Evolutionary conservation across 30 jellyfish, hydroid and myxozoan species (phyloP).

Genomic region (Phacellophora camtschatica): DNA sequence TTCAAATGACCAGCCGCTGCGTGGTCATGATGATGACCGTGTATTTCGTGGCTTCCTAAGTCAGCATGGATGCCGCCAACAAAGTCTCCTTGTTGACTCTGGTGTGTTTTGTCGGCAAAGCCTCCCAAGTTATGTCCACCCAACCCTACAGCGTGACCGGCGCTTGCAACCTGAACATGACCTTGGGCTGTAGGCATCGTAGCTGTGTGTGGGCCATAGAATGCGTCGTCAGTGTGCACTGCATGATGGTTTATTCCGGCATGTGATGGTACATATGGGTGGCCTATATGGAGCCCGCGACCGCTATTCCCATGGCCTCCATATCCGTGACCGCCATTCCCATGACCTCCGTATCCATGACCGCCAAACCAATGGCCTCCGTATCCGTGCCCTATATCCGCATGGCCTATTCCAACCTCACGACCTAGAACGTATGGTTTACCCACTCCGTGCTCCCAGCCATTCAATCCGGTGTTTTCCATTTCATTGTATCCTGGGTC

Average conservation of each 20-base stretch:
- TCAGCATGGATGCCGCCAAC: conserved; percentile 80
- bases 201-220: conserved; percentile 50
- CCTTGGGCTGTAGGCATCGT: conserved; percentile 69
- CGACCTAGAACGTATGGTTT: conserved; percentile 7
- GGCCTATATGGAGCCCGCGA: conserved; percentile 20
- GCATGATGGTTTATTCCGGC: conserved; percentile 33
- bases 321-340: conserved; percentile 54
- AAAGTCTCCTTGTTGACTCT: conserved; percentile 45
- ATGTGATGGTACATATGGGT: conserved; percentile 53
- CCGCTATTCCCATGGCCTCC: conserved; percentile 24
- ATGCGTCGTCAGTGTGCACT: conserved; percentile 32
- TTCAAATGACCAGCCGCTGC: conserved; percentile 26
- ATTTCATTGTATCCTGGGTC: conserved; percentile 30
- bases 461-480: conserved; percentile 3
- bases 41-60: conserved; percentile 45
- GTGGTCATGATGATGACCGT: conserved; percentile 48
- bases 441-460: conserved; percentile 36
- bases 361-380: conserved; percentile 59
- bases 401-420: conserved; percentile 47
- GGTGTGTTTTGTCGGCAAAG: conserved; percentile 35
- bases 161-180: conserved; percentile 60
- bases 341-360: conserved; percentile 47
- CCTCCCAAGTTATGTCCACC: conserved; percentile 71
- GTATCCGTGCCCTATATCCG: conserved; percentile 60
- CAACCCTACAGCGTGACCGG: conserved; percentile 61